These are phyloP conservation scores for Cryptoleucopteryx plumbea DNA, from an alignment of 2,113 vertebrate species.

Conservation along the genomic window DNA sequence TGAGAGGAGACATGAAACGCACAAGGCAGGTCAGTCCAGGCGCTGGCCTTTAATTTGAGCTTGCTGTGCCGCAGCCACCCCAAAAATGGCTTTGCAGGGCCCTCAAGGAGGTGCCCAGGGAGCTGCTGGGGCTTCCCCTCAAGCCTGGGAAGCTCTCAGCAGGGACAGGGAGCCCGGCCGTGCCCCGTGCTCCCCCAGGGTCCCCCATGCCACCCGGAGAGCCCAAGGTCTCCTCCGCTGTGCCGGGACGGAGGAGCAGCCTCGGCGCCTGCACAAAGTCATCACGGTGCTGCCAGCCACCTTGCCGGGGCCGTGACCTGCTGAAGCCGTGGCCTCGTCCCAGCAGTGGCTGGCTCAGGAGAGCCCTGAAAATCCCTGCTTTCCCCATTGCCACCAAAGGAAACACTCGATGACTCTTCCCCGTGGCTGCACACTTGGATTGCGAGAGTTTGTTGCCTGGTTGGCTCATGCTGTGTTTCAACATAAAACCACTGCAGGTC, in stretches of 20 bases:
- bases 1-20: not conserved
- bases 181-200: rapidly evolving
- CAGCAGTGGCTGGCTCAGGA: not conserved
- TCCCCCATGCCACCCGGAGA: rapidly evolving
- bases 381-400: not conserved
- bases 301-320: not conserved
- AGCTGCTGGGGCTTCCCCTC: not conserved
- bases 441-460: rapidly evolving
- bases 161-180: rapidly evolving
- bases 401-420: not conserved
- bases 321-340: not conserved
- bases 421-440: not conserved
- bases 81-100: not conserved
- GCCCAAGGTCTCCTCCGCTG: not conserved
- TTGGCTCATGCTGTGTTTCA: not conserved
- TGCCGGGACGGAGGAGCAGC: not conserved
- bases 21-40: not conserved
- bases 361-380: not conserved
- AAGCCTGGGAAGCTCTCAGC: not conserved
- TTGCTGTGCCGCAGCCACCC: not conserved
- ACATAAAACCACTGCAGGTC: not conserved
- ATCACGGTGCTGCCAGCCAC: rapidly evolving
- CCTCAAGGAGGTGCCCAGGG: not conserved
- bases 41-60: not conserved
- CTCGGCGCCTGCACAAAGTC: not conserved